Evolutionary conservation across 2,888 invertebrate genomes (phyloP).

Genomic region (Xestia rhomboidea): DNA sequence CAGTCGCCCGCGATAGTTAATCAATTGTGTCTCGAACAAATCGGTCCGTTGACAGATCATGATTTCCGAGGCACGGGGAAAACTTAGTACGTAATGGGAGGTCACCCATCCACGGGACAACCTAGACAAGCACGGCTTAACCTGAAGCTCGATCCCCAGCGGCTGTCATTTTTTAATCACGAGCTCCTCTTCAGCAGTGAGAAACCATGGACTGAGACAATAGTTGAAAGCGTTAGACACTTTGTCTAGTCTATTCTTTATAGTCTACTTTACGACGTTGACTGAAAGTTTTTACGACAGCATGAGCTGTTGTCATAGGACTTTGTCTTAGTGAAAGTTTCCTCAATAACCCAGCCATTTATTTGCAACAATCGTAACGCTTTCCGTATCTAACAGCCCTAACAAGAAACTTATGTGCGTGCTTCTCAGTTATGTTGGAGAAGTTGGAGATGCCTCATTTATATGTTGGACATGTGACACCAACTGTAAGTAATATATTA

Average conservation of each 20-base stretch:
- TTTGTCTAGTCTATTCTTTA: neutral
- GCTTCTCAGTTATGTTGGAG: conserved; percentile 45
- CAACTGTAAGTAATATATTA: conserved; percentile 60
- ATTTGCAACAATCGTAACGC: conserved; percentile 8
- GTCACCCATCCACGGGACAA: neutral
- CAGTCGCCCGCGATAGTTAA: too few species aligned
- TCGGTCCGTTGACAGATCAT: too few species aligned
- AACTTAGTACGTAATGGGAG: too few species aligned
- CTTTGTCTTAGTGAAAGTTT: neutral
- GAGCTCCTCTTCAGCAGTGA: neutral
- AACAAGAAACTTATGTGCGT: conserved; percentile 53
- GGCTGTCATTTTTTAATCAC: neutral
- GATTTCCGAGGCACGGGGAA: too few species aligned
- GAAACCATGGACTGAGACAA: neutral
- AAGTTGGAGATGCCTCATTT: conserved; percentile 65
- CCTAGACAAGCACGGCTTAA: neutral
- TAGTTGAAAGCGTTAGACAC: neutral
- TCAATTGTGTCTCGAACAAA: too few species aligned
- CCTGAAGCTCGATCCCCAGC: neutral
- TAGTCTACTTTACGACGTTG: neutral
- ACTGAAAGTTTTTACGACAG: conserved; percentile 1
- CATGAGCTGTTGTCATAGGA: neutral
- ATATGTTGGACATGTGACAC: conserved; percentile 66
- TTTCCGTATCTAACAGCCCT: conserved; percentile 7
- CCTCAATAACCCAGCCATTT: neutral